Percentiles rank a stretch among this genome's conserved stretches.
phyloP scores from a whole-genome alignment of 2,888 invertebrate species.

The Phorcus lineatus region DNA sequence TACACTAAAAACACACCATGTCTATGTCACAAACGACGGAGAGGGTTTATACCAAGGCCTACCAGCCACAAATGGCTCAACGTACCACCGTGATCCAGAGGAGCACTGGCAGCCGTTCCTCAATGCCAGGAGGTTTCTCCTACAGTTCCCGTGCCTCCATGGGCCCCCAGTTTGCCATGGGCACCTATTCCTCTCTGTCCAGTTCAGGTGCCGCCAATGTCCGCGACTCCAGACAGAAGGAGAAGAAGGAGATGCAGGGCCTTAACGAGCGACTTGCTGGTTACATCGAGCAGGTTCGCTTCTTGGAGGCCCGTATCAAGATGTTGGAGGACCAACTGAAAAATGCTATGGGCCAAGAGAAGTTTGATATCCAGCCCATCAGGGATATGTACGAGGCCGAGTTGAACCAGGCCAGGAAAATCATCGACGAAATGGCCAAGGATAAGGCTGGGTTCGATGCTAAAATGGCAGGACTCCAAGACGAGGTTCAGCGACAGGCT shows the following conservation, averaged over 20 bases:
- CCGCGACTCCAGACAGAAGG: conserved; percentile 75
- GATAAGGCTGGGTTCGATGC: conserved; percentile 76
- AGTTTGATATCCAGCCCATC: conserved; percentile 68
- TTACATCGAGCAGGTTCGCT: conserved; percentile 77
- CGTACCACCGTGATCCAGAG: conserved; percentile 28
- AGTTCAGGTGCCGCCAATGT: conserved; percentile 74
- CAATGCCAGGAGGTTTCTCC: background rate
- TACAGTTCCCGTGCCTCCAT: background rate
- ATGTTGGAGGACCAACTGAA: conserved; percentile 70
- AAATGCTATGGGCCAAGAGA: conserved; percentile 61
- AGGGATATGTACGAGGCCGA: conserved; percentile 76
- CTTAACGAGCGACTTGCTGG: conserved; percentile 77
- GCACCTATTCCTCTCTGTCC: conserved; percentile 53
- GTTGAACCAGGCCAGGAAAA: conserved; percentile 75
- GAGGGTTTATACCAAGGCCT: conserved; percentile 19
- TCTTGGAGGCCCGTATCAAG: conserved; percentile 73
- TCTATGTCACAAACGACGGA: too few species aligned
- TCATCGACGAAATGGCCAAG: conserved; percentile 75
- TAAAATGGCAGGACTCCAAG: conserved; percentile 74
- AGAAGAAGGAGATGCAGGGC: conserved; percentile 77
- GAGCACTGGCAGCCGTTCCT: background rate
- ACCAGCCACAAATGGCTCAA: background rate
- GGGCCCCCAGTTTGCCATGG: conserved; percentile 34
- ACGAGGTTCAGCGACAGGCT: conserved; percentile 72
- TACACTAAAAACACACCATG: background rate